Base-by-base conservation (phyloP, 2,797 vertebrate species). In the Anniella stebbinsi region DNA sequence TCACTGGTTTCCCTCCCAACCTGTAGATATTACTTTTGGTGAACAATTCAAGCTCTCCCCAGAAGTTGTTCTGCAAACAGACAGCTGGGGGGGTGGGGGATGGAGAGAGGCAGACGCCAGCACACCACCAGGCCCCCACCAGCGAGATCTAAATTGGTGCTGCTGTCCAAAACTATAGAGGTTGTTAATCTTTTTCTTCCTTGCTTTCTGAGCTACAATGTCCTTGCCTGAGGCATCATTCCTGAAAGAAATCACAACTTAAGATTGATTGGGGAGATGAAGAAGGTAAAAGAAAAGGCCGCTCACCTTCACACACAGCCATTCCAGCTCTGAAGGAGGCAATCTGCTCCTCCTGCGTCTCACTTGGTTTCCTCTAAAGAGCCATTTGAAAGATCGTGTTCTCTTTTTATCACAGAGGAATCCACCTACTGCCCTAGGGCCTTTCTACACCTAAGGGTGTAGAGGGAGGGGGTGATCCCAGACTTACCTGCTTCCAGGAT, bases 221-320 rank as follows among this genome's bases (percentile, higher is more conserved):
- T 73, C 54, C 73, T 51, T 12, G 45, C 72, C 72, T 78, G 92
- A 85, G 83, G 2, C 45, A 81, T 85, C 84, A 84, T 87, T 92
- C 54, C 36, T 69, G 0, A 0, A 91, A 89, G 91, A 92, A 94
- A 8, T 63, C 76, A 2, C 7, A 81, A 38, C 6, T 77, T 48
- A 91, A 30, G 67, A n/a, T 87, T 81, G 78, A 73, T 89, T 69
- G 54, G 33, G 25, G 69, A 63, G 33, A 48, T 3, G 23, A 7
- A 48, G 15, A 51, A 60, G 21, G 78, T 28, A n/a, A 5, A 28
- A 45, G 45, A 45, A 45, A 60, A 67, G 70, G 17, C 6, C 45
- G 17, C 38, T 85, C 73, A 86, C 51, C n/a, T 48, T 51, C 77
- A 86, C 18, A 57, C 57, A 12, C 36, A 48, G 41, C 33, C 38